Evolutionary conservation across 2,113 vertebrate genomes (phyloP).

Genomic region (Carassius carassius): DNA sequence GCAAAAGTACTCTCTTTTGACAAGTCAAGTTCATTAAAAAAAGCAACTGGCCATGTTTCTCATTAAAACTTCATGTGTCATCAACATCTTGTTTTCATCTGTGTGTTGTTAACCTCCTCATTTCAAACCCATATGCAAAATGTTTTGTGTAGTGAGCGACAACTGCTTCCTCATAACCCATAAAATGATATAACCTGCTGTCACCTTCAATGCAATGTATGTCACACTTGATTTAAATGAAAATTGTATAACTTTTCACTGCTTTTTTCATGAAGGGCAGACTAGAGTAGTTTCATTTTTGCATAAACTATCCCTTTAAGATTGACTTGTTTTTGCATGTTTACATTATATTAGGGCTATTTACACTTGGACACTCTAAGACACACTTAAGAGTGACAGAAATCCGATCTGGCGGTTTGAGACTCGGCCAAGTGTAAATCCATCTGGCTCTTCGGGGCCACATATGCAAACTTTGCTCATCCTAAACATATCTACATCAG

Average conservation of each 20-base stretch:
- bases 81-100: constrained; percentile 13
- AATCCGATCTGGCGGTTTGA: not conserved
- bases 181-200: not conserved
- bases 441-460: not conserved
- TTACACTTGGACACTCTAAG: constrained; percentile 20
- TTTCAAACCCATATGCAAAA: not conserved
- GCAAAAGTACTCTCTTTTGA: not conserved
- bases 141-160: not conserved
- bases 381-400: constrained; percentile 9
- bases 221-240: not conserved
- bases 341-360: constrained; percentile 10
- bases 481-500: not conserved
- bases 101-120: not conserved
- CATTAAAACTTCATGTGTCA: not conserved
- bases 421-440: constrained; percentile 10
- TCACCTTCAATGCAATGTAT: not conserved
- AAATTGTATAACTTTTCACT: not conserved
- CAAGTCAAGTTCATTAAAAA: not conserved
- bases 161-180: not conserved
- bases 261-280: not conserved
- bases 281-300: too few relatives aligned
- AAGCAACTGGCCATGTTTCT: not conserved
- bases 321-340: not conserved
- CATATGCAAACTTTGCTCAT: not conserved
- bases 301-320: not conserved